phyloP scores from a whole-genome alignment of 2,113 vertebrate species.

The Carassius carassius region DNA sequence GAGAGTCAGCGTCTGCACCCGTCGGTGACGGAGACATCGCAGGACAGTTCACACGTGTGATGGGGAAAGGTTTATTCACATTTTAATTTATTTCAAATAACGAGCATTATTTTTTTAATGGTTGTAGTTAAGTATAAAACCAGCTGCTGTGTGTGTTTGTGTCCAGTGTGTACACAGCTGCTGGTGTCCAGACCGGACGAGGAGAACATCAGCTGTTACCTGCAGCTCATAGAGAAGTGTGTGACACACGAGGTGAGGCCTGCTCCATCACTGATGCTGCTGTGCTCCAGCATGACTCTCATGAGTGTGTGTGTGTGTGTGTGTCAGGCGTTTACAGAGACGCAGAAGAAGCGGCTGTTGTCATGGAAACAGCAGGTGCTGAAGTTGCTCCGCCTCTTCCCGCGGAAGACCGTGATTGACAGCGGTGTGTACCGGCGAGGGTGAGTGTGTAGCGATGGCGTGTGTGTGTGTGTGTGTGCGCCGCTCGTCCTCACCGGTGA shows the following conservation, averaged over 20 bases:
- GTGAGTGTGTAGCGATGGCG: constrained; percentile 60
- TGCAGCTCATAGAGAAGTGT: constrained; percentile 95
- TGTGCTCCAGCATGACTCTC: fast-evolving
- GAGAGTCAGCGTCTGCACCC: constrained; percentile 82
- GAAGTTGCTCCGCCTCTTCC: constrained; percentile 89
- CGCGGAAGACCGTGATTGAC: constrained; percentile 88
- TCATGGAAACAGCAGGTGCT: constrained; percentile 97
- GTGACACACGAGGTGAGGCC: constrained; percentile 85
- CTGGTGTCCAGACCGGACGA: constrained; percentile 92
- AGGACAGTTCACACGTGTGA: constrained; percentile 92
- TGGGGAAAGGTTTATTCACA: constrained; percentile 83
- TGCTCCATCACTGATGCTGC: neutral
- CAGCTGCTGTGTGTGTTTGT: neutral
- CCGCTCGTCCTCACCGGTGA: too few species aligned
- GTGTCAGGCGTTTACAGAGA: constrained; percentile 89
- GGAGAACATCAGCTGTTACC: constrained; percentile 93
- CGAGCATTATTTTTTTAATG: too few species aligned
- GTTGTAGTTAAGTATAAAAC: too few species aligned
- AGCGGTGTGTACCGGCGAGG: constrained; percentile 90
- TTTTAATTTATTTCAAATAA: too few species aligned
- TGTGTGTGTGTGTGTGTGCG: too few species aligned
- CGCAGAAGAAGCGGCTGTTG: constrained; percentile 89
- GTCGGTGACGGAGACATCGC: constrained; percentile 90
- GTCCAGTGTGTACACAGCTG: constrained; percentile 89
- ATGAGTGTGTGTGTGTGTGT: neutral